These are phyloP conservation scores for Ormyrus pomaceus DNA, from an alignment of 2,888 invertebrate species.

Conservation along the genomic window DNA sequence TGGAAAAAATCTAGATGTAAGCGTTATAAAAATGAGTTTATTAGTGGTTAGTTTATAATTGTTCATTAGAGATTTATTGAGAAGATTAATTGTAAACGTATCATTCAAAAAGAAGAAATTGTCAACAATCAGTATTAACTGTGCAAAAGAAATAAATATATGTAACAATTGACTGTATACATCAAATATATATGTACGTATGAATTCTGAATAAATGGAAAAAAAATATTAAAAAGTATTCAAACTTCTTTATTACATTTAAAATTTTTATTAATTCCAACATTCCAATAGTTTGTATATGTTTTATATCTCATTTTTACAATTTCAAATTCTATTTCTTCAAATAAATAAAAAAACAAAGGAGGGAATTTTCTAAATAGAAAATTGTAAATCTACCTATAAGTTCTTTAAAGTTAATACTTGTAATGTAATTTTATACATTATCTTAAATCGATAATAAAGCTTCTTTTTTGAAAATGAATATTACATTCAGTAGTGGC, in stretches of 20 bases:
- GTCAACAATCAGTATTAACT: conserved; percentile 54
- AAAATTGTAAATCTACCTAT: conserved; percentile 18
- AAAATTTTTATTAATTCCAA: conserved; percentile 43
- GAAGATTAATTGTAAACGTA: conserved; percentile 47
- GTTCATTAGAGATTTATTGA: conserved; percentile 53
- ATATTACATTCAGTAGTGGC: conserved; percentile 19
- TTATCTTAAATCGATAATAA: conserved; percentile 29
- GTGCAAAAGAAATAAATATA: conserved; percentile 53
- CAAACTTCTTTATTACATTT: conserved; percentile 29
- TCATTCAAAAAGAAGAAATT: conserved; percentile 22
- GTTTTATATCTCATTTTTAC: conserved; percentile 52
- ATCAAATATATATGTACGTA: conserved; percentile 53
- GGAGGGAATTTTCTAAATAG: conserved; percentile 6
- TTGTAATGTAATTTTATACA: conserved; percentile 2
- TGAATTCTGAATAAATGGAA: conserved; percentile 47
- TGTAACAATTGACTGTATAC: conserved; percentile 55
- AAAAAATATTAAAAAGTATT: conserved; percentile 34
- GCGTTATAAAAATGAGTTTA: conserved; percentile 55
- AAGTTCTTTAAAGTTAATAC: conserved; percentile 20
- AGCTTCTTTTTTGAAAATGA: conserved; percentile 32
- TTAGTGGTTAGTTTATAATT: conserved; percentile 52
- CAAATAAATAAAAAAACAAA: conserved; percentile 49
- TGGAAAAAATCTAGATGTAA: conserved; percentile 45
- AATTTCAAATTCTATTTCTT: conserved; percentile 51
- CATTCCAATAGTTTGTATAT: conserved; percentile 42